Percentiles rank a stretch among this genome's conserved stretches.
Evolutionary conservation across 1,140 invertebrate species (phyloP).

Genomic region (Heliconius melpomene): DNA sequence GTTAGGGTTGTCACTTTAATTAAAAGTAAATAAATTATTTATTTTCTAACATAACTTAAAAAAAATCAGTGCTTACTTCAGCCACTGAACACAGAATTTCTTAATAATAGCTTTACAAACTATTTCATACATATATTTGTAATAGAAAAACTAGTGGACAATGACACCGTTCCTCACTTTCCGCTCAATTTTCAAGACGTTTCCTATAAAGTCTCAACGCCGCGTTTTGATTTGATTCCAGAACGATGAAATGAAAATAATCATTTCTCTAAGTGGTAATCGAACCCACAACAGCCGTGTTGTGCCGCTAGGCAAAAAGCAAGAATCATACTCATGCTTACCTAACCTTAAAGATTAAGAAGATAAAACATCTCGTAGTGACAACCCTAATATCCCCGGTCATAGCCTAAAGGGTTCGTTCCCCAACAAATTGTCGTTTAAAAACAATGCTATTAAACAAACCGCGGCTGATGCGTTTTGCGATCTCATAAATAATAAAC

Average conservation of each 20-base stretch:
- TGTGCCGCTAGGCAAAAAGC: background rate
- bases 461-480: conserved; percentile 74
- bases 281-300: conserved; percentile 64
- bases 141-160: no score
- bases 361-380: conserved; percentile 20
- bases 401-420: conserved; percentile 75
- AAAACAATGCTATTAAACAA: conserved; percentile 79
- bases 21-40: background rate
- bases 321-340: no score
- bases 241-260: no score
- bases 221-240: no score
- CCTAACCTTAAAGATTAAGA: background rate
- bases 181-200: no score
- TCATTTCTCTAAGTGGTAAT: conserved; percentile 39
- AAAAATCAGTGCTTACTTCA: background rate
- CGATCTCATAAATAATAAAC: conserved; percentile 77
- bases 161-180: no score
- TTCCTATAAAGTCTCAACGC: no score
- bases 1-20: conserved; percentile 50
- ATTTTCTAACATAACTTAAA: background rate
- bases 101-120: background rate
- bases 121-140: background rate
- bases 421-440: conserved; percentile 74
- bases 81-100: no score
- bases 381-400: conserved; percentile 57